These are phyloP conservation scores for Python bivittatus DNA, from an alignment of 2,113 vertebrate genomes.

Conservation along the genomic window DNA sequence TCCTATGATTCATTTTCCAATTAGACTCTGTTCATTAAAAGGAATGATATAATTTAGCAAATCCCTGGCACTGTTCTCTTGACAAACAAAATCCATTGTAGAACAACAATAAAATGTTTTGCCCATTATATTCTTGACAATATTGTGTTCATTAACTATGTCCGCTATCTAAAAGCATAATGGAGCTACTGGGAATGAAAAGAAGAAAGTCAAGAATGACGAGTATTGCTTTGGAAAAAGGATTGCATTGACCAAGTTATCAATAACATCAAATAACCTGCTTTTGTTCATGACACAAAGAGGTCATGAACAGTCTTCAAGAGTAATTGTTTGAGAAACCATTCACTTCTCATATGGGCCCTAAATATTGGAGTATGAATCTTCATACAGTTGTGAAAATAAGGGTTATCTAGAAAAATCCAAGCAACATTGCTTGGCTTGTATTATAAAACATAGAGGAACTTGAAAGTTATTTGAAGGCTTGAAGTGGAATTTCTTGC, in stretches of 20 bases:
- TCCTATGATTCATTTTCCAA: conserved; percentile 66
- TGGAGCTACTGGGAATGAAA: conserved; percentile 43
- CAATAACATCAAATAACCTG: conserved; percentile 30
- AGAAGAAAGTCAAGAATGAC: conserved; percentile 10
- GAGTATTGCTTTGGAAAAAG: conserved; percentile 30
- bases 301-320: conserved; percentile 21
- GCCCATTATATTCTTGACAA: conserved; percentile 33
- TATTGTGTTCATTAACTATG: conserved; percentile 29
- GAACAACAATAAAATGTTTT: conserved; percentile 32
- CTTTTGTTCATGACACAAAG: conserved; percentile 31
- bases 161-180: conserved; percentile 54
- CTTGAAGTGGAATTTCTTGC: background rate
- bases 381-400: background rate
- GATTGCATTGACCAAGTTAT: conserved; percentile 27
- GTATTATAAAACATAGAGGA: background rate
- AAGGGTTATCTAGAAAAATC: conserved; percentile 1
- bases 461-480: conserved; percentile 10
- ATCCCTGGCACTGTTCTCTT: conserved; percentile 50
- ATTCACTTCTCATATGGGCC: background rate
- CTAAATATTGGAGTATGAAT: conserved; percentile 16
- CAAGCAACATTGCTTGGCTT: background rate
- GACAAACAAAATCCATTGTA: conserved; percentile 40
- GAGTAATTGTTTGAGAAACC: background rate
- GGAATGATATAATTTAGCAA: conserved; percentile 63
- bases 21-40: conserved; percentile 59